Evolutionary conservation across 2,888 invertebrate genomes (phyloP).

Genomic region (Tetragnatha montana): DNA sequence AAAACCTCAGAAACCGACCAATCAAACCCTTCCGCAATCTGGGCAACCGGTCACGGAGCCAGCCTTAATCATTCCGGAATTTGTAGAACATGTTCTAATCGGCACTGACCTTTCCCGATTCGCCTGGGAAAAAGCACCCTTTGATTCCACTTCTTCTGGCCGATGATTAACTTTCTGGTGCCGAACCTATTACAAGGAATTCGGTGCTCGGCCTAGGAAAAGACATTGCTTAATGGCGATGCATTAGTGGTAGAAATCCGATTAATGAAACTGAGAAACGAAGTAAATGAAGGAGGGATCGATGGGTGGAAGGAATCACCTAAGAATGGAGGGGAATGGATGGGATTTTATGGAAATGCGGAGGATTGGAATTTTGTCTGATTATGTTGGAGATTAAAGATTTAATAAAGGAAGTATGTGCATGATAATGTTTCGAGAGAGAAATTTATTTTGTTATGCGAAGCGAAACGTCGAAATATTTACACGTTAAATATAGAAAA

Average conservation of each 20-base stretch:
- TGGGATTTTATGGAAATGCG: too few relatives aligned
- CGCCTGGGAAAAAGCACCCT: slow-evolving; percentile 40
- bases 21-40: background rate
- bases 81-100: slow-evolving; percentile 51
- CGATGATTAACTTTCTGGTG: slow-evolving; percentile 54
- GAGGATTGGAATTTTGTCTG: too few relatives aligned
- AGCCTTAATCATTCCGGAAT: slow-evolving; percentile 37
- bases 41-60: background rate
- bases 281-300: slow-evolving; percentile 10
- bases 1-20: slow-evolving; percentile 1
- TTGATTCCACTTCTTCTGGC: slow-evolving; percentile 18
- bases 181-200: slow-evolving; percentile 48
- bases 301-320: background rate
- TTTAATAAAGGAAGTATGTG: too few relatives aligned
- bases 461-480: too few relatives aligned
- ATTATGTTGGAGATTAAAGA: too few relatives aligned
- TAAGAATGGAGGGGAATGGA: background rate
- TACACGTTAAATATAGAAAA: too few relatives aligned
- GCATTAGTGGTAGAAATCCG: slow-evolving; percentile 33
- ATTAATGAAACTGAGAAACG: slow-evolving; percentile 20
- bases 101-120: slow-evolving; percentile 52
- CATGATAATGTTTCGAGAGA: too few relatives aligned
- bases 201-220: background rate
- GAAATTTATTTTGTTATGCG: too few relatives aligned
- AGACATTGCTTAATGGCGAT: slow-evolving; percentile 56